Evolutionary conservation across 2,113 vertebrate species (phyloP), one percentile per base, ranked within the genome.

Genomic region (Thalassarche chlororhynchos): DNA sequence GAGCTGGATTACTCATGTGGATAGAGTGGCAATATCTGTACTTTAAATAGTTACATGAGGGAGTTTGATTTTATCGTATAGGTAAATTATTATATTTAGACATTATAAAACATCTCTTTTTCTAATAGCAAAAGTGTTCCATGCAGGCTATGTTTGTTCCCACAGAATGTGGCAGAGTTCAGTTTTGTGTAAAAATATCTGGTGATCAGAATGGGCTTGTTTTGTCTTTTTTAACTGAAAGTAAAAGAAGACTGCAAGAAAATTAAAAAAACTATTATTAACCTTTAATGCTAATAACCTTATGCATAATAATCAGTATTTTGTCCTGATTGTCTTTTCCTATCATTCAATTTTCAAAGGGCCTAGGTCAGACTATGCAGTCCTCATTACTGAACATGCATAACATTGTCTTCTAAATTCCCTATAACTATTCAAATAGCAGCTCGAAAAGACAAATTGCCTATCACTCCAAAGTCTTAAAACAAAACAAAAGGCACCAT

Each of bases 401-500:
- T 97, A 97, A 97, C 28, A 25, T 38, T 98, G 93, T 97, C 96
- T 97, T 97, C 95, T 98, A 98, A 98, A 98, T 98, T 98, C 94
- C 93, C 90, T 97, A 94, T 97, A 97, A 98, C 97, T 98, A 98
- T 98, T 98, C 97, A 98, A 98, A 98, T 97, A 94, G 93, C 94
- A 97, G 85, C 95, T 95, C 68, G 2, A 93, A 96, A 98, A 98
- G 97, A 98, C 97, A 98, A 98, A 98, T 98, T 97, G 86, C 98
- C 94, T 97, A 97, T 98, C 97, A 96, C 95, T 91, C 88, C 77
- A 94, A 98, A 98, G 97, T 98, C 98, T 98, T 98, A 98, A 98
- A 98, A 98, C 98, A 98, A 98, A 97, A 98, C 98, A 98, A 98
- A 98, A 99, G 98, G 96, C 98, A 98, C 98, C 98, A 98, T 98